Percentiles rank a stretch among this genome's conserved stretches.
Conservation (phyloP, 37 sponge, comb jelly and placozoan genomes). For the Petrosia ficiformis region DNA sequence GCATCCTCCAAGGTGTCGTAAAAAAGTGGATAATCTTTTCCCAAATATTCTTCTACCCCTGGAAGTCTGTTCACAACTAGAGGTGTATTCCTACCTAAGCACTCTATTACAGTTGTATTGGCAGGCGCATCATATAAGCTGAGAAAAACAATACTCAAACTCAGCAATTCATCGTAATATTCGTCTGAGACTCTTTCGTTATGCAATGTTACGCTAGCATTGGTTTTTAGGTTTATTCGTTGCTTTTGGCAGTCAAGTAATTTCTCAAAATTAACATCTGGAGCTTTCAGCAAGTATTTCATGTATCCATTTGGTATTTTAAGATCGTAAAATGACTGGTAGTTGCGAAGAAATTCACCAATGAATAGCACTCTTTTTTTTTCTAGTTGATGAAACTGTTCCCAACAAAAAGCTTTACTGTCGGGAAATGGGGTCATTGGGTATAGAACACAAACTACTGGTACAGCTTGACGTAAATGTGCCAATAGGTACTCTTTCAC, state of each 20-base stretch:
- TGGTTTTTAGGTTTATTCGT: conserved; percentile 4
- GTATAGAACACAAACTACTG: conserved; percentile 28
- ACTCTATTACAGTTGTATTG: conserved; percentile 52
- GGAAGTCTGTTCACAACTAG: conserved; percentile 58
- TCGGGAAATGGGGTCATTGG: conserved; percentile 46
- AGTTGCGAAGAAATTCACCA: conserved; percentile 53
- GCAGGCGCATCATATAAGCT: conserved; percentile 52
- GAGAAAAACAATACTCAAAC: conserved; percentile 53
- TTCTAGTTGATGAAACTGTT: not conserved
- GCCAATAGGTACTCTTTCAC: conserved; percentile 37
- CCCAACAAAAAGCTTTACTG: conserved; percentile 18
- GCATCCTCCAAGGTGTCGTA: conserved; percentile 54
- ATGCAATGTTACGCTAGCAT: conserved; percentile 28
- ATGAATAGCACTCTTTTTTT: conserved; percentile 24
- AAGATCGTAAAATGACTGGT: conserved; percentile 48
- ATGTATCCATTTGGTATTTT: conserved; percentile 11
- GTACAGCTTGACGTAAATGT: conserved; percentile 8
- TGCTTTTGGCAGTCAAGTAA: conserved; percentile 14
- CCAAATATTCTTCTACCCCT: conserved; percentile 56
- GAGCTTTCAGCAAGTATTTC: conserved; percentile 46
- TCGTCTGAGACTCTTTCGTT: conserved; percentile 41
- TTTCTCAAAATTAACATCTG: conserved; percentile 40
- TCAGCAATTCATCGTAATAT: conserved; percentile 50
- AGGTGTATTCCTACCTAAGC: conserved; percentile 43
- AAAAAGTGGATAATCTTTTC: conserved; percentile 49